A percentile compares a stretch with the other conserved stretches of the same genome.
These are phyloP conservation scores for Mycogona germanica DNA, from an alignment of 2,888 invertebrate genomes.

Conservation along the genomic window DNA sequence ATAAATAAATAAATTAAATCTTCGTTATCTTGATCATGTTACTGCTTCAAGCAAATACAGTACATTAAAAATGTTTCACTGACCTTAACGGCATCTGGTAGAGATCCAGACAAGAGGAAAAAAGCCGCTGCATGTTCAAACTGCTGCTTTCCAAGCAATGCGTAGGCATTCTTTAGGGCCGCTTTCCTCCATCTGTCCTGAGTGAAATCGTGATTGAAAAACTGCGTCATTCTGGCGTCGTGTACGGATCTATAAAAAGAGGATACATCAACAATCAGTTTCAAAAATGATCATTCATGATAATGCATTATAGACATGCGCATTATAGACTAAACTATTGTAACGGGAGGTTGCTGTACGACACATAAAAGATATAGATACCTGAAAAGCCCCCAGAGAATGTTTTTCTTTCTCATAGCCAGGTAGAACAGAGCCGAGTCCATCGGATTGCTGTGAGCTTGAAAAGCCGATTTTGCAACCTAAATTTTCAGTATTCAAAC, in stretches of 20 bases:
- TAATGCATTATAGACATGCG: neutral
- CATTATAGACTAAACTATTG: neutral
- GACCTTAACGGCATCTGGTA: slow-evolving; percentile 92
- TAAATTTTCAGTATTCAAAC: slow-evolving; percentile 28
- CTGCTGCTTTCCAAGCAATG: slow-evolving; percentile 83
- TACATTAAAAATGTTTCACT: slow-evolving; percentile 19
- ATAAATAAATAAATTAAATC: neutral
- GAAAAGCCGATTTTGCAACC: slow-evolving; percentile 87
- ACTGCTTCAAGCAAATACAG: neutral
- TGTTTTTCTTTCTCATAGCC: slow-evolving; percentile 94
- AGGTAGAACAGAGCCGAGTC: slow-evolving; percentile 96
- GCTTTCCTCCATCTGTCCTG: slow-evolving; percentile 95
- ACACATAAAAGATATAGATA: slow-evolving; percentile 24
- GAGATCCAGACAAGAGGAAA: slow-evolving; percentile 84
- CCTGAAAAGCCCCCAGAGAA: slow-evolving; percentile 86
- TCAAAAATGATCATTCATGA: neutral
- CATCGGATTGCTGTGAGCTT: slow-evolving; percentile 82
- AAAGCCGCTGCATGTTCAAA: slow-evolving; percentile 98
- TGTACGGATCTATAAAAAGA: slow-evolving; percentile 49
- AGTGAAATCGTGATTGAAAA: slow-evolving; percentile 88
- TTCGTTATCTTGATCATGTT: neutral
- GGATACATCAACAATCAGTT: no score
- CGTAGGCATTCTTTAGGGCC: slow-evolving; percentile 96
- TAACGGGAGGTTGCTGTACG: no score
- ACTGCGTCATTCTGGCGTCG: slow-evolving; percentile 85